Conservation (phyloP, 2,113 vertebrate genomes). For the Alethe castanea region DNA sequence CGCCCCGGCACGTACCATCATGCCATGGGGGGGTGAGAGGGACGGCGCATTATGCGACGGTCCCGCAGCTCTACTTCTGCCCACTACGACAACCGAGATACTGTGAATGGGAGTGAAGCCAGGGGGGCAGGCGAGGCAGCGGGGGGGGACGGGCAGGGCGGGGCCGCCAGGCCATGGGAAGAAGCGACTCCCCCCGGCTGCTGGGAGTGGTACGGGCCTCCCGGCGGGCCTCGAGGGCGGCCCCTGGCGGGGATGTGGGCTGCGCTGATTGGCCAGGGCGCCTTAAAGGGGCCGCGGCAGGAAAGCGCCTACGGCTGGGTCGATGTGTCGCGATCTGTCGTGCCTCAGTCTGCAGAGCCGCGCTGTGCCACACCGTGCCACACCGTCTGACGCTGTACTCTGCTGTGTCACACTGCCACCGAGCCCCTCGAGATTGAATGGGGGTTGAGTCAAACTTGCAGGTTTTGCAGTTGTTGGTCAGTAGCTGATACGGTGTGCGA, state of each 20-base stretch:
- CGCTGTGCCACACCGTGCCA: neutral
- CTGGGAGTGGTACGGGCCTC: neutral
- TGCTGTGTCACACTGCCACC: neutral
- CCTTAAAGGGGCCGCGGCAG: neutral
- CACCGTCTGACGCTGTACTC: fast-evolving
- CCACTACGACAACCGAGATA: fast-evolving
- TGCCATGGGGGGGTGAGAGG: fast-evolving
- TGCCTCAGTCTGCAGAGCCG: neutral
- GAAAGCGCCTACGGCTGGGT: too few species aligned
- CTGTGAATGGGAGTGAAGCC: fast-evolving
- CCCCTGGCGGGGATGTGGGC: conserved; percentile 34
- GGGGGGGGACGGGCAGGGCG: fast-evolving
- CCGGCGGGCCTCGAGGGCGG: neutral
- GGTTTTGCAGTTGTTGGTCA: fast-evolving
- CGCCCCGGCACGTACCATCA: neutral
- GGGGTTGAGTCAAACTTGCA: fast-evolving
- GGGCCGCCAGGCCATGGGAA: fast-evolving
- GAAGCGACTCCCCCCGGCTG: fast-evolving
- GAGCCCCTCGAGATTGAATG: fast-evolving
- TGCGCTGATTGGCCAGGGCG: conserved; percentile 17
- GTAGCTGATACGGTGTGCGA: fast-evolving
- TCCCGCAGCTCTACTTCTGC: fast-evolving
- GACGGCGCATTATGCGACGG: fast-evolving
- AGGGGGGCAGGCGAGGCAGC: fast-evolving
- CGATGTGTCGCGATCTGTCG: fast-evolving